Evolutionary conservation across 2,888 invertebrate species (phyloP), one percentile per base, ranked within the genome.

Genomic region (Parnassius glacialis): DNA sequence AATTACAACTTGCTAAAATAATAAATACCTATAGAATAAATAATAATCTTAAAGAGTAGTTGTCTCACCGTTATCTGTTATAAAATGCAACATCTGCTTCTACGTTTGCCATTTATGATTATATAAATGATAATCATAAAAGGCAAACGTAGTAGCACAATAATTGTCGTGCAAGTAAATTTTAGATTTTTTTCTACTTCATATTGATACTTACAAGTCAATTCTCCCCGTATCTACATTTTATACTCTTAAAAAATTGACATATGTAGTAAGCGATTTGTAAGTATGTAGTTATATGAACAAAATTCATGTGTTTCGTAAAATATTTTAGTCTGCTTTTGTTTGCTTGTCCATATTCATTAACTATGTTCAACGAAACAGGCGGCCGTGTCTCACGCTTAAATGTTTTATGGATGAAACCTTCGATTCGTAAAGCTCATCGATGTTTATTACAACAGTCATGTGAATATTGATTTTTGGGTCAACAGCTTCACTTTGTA

Each of bases 401-500:
- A 70, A 74, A 85, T 85, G 83, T 86, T 86, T 88, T 85, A 87
- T 87, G 84, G 78, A 85, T 83, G 78, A 78, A 78, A 76, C 85
- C 84, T 85, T 87, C 86, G 78, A 87, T 88, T 88, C 75, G 84
- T 81, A 76, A 84, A 83, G 83, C 85, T 79, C 83, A 84, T 86
- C 82, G 77, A 73, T 66, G 78, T 87, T 89, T 88, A 87, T 86
- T 84, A 77, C 84, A 78, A 74, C 74, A 71, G 68, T 79, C 78
- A 76, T 80, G 83, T 87, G 89, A 89, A 90, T 90, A 88, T 84
- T 89, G 84, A 89, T 89, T 89, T 90, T 85, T 88, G 75, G 89
- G 90, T 89, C 87, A 90, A 84, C 81, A 81, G 77, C 84, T 82
- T 82, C 80, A 80, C 78, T 77, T 81, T 82, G 80, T 80, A 75